phyloP scores from a whole-genome alignment of 2,888 invertebrate species.

The Drosophila incognita region DNA sequence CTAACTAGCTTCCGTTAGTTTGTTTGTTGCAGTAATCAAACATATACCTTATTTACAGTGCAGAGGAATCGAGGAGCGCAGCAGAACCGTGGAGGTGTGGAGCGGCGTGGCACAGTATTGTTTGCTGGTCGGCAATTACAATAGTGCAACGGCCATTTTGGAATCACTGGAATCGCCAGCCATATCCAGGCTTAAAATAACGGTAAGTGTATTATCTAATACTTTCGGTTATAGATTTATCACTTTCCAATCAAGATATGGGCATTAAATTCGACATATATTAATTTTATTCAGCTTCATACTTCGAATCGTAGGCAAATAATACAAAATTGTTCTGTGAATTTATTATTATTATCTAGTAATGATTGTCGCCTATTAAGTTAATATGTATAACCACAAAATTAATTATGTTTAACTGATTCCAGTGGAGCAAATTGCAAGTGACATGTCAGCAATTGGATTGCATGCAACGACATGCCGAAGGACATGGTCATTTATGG shows the following conservation, averaged over 20 bases:
- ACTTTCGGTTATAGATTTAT: background rate
- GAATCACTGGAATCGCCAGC: conserved; percentile 84
- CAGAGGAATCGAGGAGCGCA: conserved; percentile 83
- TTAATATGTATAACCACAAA: background rate
- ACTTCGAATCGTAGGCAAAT: background rate
- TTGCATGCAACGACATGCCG: conserved; percentile 85
- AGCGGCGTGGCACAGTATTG: conserved; percentile 85
- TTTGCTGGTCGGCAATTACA: conserved; percentile 85
- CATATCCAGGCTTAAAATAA: conserved; percentile 84
- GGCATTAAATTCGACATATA: background rate
- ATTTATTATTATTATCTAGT: background rate
- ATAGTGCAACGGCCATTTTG: conserved; percentile 85
- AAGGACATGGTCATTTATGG: conserved; percentile 85
- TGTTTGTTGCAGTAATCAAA: conserved; percentile 12
- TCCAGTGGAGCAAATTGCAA: conserved; percentile 85
- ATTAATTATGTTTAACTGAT: conserved; percentile 28
- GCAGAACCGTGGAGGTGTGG: conserved; percentile 84
- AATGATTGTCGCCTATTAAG: background rate
- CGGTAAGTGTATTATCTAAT: conserved; percentile 72
- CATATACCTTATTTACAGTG: conserved; percentile 67
- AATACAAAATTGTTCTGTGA: background rate
- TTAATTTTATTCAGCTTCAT: background rate
- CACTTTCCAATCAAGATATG: background rate
- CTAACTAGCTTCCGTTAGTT: conserved; percentile 21
- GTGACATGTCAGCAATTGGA: conserved; percentile 85